Evolutionary conservation across 2,888 invertebrate species (phyloP), one percentile per base, ranked within the genome.

Genomic region (Himalopsyche japonica): DNA sequence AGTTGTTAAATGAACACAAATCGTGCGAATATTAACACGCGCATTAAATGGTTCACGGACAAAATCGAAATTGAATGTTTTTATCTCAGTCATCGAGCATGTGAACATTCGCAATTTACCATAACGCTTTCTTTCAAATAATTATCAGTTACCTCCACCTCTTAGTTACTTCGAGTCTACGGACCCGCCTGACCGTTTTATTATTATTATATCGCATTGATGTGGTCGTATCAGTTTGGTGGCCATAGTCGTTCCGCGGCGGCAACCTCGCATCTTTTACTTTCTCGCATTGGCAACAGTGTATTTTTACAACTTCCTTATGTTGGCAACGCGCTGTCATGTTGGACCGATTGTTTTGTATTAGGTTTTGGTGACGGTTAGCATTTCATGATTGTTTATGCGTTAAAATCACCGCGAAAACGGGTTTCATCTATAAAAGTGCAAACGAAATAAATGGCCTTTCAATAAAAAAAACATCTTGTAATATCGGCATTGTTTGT

Each of bases 291-390:
- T 76, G 81, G 81, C 81, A 76, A 48, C 81, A 76, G 70, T 48
- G 81, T 30, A 70, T 80, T 80, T 32, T 76, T 79, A 43, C 37
- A 57, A 79, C 79, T 70, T 32, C 37, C 18, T 47, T 20, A 82
- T 32, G 81, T 82, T 82, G 81, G 81, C 77, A 82, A 8, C 81
- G 49, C 81, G 77, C 81, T 82, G 81, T 82, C 81, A 82, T 82
- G 81, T 70, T 76, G 81, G 76, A 76, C 77, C 24, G 43, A 48
- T 82, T 82, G 81, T 82, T 82, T 82, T 82, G 81, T 24, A 47
- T 82, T n/a, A 76, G 48, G 27, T 82, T 43, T 47, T 76, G 77
- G 32, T 76, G 48, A 82, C 81, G 81, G 77, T 76, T 34, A 48
- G 18, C 48, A 48, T 76, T 34, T 47, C 12, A n/a, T 43, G 48